A percentile compares a stretch with the other conserved stretches of the same genome.
phyloP scores from a whole-genome alignment of 2,888 invertebrate species.

The Phytoseiulus persimilis region DNA sequence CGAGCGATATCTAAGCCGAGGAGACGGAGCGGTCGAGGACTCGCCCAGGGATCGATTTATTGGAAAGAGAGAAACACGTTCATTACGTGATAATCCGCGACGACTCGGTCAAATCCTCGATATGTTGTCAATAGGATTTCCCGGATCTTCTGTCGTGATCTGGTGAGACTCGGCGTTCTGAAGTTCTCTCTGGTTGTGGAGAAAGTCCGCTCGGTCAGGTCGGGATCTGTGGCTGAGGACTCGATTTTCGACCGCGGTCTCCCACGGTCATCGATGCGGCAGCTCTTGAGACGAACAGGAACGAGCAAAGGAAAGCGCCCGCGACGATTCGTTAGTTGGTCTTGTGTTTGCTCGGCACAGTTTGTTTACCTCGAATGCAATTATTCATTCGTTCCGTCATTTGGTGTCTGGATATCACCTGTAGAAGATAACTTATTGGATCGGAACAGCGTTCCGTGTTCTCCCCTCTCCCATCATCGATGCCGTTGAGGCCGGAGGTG shows the following conservation, averaged over 20 bases:
- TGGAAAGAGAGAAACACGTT: not conserved
- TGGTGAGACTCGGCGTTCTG: not conserved
- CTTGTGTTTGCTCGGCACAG: too few relatives aligned
- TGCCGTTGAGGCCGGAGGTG: not conserved
- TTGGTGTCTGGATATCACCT: not conserved
- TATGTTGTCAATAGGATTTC: not conserved
- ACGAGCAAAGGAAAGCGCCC: too few relatives aligned
- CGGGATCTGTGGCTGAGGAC: not conserved
- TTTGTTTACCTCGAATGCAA: not conserved
- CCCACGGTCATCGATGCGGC: not conserved
- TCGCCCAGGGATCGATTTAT: not conserved
- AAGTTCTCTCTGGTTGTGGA: not conserved
- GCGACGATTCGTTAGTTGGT: too few relatives aligned
- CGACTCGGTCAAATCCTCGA: not conserved
- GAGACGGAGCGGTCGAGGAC: not conserved
- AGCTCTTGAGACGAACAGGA: too few relatives aligned
- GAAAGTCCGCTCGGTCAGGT: not conserved
- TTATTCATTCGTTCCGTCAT: not conserved
- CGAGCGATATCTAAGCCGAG: not conserved
- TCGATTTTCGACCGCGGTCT: not conserved
- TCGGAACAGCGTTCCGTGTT: not conserved
- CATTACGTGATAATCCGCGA: not conserved
- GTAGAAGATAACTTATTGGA: not conserved
- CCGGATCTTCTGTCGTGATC: not conserved
- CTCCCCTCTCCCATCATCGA: not conserved